Evolutionary conservation across 2,888 invertebrate genomes (phyloP).

Genomic region (Dichetophora obliterata): DNA sequence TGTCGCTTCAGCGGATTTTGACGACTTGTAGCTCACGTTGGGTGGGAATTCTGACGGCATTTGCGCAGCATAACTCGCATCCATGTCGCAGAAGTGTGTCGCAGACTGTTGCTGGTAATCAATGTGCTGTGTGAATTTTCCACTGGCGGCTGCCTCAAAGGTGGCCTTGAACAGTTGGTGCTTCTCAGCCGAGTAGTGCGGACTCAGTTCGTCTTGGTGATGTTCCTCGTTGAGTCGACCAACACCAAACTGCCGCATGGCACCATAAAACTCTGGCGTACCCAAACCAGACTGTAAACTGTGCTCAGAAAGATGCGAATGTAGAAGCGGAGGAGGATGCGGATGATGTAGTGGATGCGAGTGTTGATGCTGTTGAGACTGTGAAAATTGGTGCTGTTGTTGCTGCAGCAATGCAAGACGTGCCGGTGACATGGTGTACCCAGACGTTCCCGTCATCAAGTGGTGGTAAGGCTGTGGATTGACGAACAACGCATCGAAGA

Average conservation of each 20-base stretch:
- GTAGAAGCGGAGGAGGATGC: background rate
- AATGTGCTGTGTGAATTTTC: background rate
- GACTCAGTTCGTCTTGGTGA: slow-evolving; percentile 30
- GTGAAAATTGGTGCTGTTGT: slow-evolving; percentile 40
- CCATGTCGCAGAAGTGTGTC: slow-evolving; percentile 28
- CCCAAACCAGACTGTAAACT: slow-evolving; percentile 49
- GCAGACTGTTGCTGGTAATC: background rate
- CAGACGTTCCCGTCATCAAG: slow-evolving; percentile 49
- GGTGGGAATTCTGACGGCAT: slow-evolving; percentile 16
- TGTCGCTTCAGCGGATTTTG: slow-evolving; percentile 23
- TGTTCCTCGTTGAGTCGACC: slow-evolving; percentile 50
- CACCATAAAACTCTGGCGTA: slow-evolving; percentile 59
- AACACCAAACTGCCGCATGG: slow-evolving; percentile 61
- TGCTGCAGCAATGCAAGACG: slow-evolving; percentile 27
- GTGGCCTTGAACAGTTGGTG: slow-evolving; percentile 75
- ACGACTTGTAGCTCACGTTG: background rate
- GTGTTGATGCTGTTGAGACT: slow-evolving; percentile 40
- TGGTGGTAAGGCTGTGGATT: slow-evolving; percentile 71
- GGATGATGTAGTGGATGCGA: slow-evolving; percentile 26
- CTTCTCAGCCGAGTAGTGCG: slow-evolving; percentile 70
- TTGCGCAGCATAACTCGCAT: slow-evolving; percentile 46
- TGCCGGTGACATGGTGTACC: slow-evolving; percentile 38
- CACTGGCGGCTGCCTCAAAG: slow-evolving; percentile 71
- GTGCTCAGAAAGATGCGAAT: slow-evolving; percentile 40
- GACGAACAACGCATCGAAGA: slow-evolving; percentile 69